A percentile compares a stretch with the other conserved stretches of the same genome.
phyloP scores from a whole-genome alignment of 2,113 vertebrate genomes.

The Acrocephalus arundinaceus region DNA sequence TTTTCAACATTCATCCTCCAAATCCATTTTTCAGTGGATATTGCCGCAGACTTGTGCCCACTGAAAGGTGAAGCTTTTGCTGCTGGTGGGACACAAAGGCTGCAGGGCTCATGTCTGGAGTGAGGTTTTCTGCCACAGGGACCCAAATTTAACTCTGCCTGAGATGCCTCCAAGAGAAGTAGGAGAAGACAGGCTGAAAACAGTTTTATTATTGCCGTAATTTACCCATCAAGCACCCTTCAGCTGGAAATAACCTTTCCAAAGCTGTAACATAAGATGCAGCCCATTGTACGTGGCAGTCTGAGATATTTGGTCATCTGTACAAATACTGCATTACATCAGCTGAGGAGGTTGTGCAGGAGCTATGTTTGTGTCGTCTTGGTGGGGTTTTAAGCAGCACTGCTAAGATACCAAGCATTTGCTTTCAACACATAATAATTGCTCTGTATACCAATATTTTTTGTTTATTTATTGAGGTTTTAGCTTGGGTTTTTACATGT shows the following conservation, averaged over 20 bases:
- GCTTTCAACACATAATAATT: conserved; percentile 47
- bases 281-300: neutral
- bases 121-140: neutral
- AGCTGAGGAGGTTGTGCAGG: neutral
- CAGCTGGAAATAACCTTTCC: neutral
- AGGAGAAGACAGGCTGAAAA: neutral
- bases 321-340: neutral
- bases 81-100: neutral
- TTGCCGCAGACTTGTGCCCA: accelerated
- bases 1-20: neutral
- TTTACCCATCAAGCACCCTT: neutral
- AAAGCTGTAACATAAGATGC: neutral
- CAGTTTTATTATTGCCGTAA: conserved; percentile 11
- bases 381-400: neutral
- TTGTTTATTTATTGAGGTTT: conserved; percentile 66
- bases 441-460: conserved; percentile 22
- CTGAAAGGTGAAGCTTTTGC: neutral
- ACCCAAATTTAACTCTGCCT: neutral
- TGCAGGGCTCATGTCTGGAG: neutral
- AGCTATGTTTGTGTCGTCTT: neutral
- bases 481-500: conserved; percentile 68
- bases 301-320: neutral
- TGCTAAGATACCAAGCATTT: conserved; percentile 20
- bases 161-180: neutral
- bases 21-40: neutral